phyloP scores from a whole-genome alignment of 1,140 invertebrate genomes.

The Philopotamus ludificatus region DNA sequence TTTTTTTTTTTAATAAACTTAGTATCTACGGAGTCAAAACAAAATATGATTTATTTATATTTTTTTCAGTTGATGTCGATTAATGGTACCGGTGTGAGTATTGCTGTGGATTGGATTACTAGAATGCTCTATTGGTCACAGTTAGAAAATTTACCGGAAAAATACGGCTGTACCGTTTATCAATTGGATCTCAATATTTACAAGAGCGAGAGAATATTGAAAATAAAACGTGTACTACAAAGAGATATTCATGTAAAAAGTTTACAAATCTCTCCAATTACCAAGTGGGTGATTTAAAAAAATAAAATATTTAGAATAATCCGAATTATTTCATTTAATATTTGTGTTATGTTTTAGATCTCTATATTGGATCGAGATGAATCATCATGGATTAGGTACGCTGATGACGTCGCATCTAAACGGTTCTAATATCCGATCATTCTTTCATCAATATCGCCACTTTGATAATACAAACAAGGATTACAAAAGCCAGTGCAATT shows the following conservation, averaged over 20 bases:
- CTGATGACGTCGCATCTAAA: slow-evolving; percentile 64
- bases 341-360: slow-evolving; percentile 55
- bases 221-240: slow-evolving; percentile 53
- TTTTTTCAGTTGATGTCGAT: slow-evolving; percentile 56
- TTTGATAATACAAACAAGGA: slow-evolving; percentile 20
- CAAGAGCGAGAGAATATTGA: slow-evolving; percentile 49
- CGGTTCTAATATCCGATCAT: slow-evolving; percentile 58
- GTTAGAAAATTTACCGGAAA: slow-evolving; percentile 51
- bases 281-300: slow-evolving; percentile 56
- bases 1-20: not conserved
- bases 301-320: not conserved
- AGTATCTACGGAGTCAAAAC: not conserved
- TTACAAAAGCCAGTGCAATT: slow-evolving; percentile 54
- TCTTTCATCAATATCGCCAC: slow-evolving; percentile 53
- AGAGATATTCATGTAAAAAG: slow-evolving; percentile 58
- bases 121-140: slow-evolving; percentile 80
- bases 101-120: slow-evolving; percentile 84
- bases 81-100: slow-evolving; percentile 63
- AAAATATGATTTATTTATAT: too few relatives aligned
- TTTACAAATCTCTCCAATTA: slow-evolving; percentile 71
- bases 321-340: slow-evolving; percentile 12
- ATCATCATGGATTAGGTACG: slow-evolving; percentile 55
- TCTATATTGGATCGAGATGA: slow-evolving; percentile 71
- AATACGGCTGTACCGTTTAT: slow-evolving; percentile 54
- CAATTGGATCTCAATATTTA: slow-evolving; percentile 61